These are phyloP conservation scores for Geotrypetes seraphini DNA, from an alignment of 2,797 vertebrate genomes.

Conservation along the genomic window DNA sequence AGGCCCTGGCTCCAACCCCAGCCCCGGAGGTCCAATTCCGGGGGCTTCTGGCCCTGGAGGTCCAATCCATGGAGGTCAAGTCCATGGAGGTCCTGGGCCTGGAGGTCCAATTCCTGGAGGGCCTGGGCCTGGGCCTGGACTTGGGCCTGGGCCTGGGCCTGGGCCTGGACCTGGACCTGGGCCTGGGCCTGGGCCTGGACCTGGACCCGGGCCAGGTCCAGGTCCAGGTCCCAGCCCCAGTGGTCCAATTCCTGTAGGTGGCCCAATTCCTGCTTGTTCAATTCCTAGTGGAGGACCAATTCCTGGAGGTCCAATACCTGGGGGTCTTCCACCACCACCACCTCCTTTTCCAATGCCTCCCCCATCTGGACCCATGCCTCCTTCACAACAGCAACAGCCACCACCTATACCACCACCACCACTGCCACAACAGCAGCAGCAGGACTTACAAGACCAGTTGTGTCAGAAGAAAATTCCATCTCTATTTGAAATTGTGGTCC, in stretches of 20 bases:
- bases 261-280: slow-evolving; percentile 1
- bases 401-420: slow-evolving; percentile 39
- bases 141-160: slow-evolving; percentile 27
- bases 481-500: slow-evolving; percentile 87
- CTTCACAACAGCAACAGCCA: slow-evolving; percentile 37
- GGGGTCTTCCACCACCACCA: slow-evolving; percentile 26
- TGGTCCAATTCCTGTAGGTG: background rate
- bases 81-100: background rate
- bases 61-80: background rate
- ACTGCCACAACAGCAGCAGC: slow-evolving; percentile 38
- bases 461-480: slow-evolving; percentile 81
- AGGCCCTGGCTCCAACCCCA: background rate
- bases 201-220: slow-evolving; percentile 29
- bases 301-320: background rate
- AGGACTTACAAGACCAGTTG: slow-evolving; percentile 42
- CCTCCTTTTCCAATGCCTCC: slow-evolving; percentile 58
- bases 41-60: background rate
- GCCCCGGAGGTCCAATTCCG: background rate
- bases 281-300: slow-evolving; percentile 34
- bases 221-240: slow-evolving; percentile 34
- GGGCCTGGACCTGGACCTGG: slow-evolving; percentile 31
- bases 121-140: slow-evolving; percentile 18
- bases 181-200: slow-evolving; percentile 29
- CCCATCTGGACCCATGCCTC: slow-evolving; percentile 41
- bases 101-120: slow-evolving; percentile 25